Evolutionary conservation across 1,140 invertebrate species (phyloP), one percentile per base, ranked within the genome.

Genomic region (Drosophila eugracilis): DNA sequence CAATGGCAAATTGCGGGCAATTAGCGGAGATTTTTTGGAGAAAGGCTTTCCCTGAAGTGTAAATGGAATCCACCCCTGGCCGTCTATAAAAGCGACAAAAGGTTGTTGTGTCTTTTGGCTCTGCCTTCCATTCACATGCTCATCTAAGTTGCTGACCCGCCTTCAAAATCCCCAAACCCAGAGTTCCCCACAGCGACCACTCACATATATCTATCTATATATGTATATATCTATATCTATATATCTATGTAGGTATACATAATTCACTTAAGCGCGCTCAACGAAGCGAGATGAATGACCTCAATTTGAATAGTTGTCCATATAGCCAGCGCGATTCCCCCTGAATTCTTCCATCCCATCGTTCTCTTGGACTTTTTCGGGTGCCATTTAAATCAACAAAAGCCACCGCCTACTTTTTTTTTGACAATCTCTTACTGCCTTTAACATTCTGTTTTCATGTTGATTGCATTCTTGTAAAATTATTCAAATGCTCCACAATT

Each of bases 201-300:
- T 45, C 47, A 24, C 26, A 65, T 48, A 37, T 49, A 24, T 54
- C 45, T 48, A 63, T 63, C 79, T 75, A 78, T 52, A 73, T 85
- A 85, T 26, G 7, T 7, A 26, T 3, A 26, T 14, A 37, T 49
- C 19, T 54, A 44, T 48, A 63, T 63, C 79, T 75, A 78, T 52
- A 73, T 85, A 85, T 26, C 5, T 7, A 26, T 3, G 7, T 60
- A 65, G 69, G 54, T 69, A 86, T 75, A 78, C 67, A 79, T 86
- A 86, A 86, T 88, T 86, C 83, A 86, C 83, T 86, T 86, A 86
- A 86, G 83, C 83, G 78, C 69, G 84, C 30, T 84, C 85, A 90
- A 90, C 88, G 88, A 90, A 90, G 88, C 88, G 88, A 86, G 88
- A 90, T 90, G 88, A 90, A 90, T 90, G 88, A 90, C 88, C 88